These are phyloP conservation scores for Strix occidentalis DNA, from an alignment of 2,797 vertebrate species.

Conservation along the genomic window DNA sequence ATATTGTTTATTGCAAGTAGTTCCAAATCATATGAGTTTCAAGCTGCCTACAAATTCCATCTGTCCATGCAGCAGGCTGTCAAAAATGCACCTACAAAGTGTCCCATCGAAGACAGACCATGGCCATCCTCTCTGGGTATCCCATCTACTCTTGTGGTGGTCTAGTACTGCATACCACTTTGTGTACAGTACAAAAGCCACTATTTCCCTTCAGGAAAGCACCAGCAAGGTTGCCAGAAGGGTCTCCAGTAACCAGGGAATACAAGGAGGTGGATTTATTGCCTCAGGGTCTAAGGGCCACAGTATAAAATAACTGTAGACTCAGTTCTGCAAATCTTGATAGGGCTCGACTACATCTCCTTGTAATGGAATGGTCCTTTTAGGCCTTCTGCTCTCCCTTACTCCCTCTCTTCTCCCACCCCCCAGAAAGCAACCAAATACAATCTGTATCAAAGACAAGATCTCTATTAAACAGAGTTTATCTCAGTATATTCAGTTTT, in stretches of 20 bases:
- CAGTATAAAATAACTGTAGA: not conserved
- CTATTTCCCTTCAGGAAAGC: not conserved
- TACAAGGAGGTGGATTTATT: not conserved
- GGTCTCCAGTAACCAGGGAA: not conserved
- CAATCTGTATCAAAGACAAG: not conserved
- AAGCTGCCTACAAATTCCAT: not conserved
- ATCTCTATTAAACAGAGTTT: not conserved
- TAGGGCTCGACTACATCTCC: not conserved
- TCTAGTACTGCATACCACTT: not conserved
- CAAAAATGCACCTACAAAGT: not conserved
- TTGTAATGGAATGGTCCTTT: rapidly evolving
- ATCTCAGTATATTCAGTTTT: not conserved
- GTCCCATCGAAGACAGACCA: not conserved
- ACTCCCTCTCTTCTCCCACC: not conserved
- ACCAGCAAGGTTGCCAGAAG: not conserved
- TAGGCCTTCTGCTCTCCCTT: not conserved
- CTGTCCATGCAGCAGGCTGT: not conserved
- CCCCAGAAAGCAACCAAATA: not conserved
- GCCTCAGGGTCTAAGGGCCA: not conserved
- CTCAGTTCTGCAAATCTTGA: not conserved
- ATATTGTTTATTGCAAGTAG: not conserved
- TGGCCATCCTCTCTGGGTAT: not conserved
- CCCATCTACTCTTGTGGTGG: not conserved
- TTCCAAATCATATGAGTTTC: not conserved
- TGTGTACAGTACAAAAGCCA: not conserved